Percentiles rank a stretch among this genome's conserved stretches.
Evolutionary conservation across 2,888 invertebrate species (phyloP).

Genomic region (Ochropleura leucogaster): DNA sequence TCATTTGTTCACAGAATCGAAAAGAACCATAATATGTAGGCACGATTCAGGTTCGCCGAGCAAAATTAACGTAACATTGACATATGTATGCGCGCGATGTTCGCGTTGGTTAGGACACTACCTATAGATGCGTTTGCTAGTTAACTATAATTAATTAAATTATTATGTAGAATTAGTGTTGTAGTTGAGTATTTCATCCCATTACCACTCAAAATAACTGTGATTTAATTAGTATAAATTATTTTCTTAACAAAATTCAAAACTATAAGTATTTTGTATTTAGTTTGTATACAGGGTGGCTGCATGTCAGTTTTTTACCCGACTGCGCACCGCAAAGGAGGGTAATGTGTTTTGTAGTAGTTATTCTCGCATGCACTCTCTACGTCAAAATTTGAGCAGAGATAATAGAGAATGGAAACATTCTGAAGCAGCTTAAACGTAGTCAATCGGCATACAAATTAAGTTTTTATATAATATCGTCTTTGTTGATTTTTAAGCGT

Average conservation of each 20-base stretch:
- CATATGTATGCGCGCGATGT: neutral
- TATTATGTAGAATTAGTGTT: neutral
- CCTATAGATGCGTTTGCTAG: neutral
- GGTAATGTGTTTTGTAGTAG: too few species aligned
- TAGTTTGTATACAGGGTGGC: neutral
- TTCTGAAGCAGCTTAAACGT: neutral
- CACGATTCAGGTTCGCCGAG: neutral
- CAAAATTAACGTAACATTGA: neutral
- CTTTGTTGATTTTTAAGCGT: neutral
- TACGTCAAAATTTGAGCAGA: too few species aligned
- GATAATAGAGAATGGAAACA: too few species aligned
- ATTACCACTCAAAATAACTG: constrained; percentile 73
- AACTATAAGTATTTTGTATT: neutral
- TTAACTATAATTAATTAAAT: neutral
- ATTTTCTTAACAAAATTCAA: constrained; percentile 25
- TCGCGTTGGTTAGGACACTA: neutral
- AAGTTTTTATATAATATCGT: neutral
- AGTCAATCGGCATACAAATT: neutral
- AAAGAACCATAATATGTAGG: neutral
- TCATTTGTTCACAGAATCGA: neutral
- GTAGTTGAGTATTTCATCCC: constrained; percentile 9
- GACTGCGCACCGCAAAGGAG: too few species aligned
- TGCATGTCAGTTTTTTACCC: too few species aligned
- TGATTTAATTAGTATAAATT: constrained; percentile 64
- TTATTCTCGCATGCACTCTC: too few species aligned